Percentiles rank a stretch among this genome's conserved stretches.
Evolutionary conservation across 2,797 vertebrate genomes (phyloP).

Genomic region (Megaceryle alcyon): DNA sequence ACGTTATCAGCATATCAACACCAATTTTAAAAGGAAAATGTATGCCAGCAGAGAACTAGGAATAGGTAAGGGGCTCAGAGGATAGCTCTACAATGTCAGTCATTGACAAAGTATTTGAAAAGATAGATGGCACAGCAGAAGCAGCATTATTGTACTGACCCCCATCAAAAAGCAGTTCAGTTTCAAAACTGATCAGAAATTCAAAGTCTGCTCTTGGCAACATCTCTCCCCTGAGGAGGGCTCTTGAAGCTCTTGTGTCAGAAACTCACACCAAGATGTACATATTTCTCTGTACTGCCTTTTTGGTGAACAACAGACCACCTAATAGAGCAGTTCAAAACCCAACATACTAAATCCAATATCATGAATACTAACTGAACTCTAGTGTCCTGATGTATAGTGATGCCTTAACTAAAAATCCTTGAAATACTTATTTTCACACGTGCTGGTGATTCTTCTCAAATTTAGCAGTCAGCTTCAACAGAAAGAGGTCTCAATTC

Average conservation of each 20-base stretch:
- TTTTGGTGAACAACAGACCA: not conserved
- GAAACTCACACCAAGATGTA: not conserved
- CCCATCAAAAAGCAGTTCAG: not conserved
- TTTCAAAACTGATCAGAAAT: not conserved
- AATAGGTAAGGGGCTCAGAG: not conserved
- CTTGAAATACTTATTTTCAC: not conserved
- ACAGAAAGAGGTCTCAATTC: not conserved
- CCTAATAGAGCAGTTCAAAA: not conserved
- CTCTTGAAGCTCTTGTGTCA: not conserved
- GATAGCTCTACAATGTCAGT: not conserved
- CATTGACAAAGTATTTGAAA: not conserved
- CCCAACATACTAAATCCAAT: not conserved
- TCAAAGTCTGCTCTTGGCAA: not conserved
- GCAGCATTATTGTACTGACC: not conserved
- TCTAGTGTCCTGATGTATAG: not conserved
- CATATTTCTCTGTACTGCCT: not conserved
- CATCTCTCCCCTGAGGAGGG: not conserved
- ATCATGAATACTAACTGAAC: not conserved
- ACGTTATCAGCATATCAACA: not conserved
- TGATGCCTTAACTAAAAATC: not conserved
- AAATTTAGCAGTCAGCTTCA: not conserved
- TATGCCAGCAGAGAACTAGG: not conserved
- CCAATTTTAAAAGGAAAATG: not conserved
- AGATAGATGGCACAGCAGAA: not conserved
- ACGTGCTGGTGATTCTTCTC: not conserved